These are phyloP conservation scores for Chunga burmeisteri DNA, from an alignment of 2,113 vertebrate genomes.

Conservation along the genomic window DNA sequence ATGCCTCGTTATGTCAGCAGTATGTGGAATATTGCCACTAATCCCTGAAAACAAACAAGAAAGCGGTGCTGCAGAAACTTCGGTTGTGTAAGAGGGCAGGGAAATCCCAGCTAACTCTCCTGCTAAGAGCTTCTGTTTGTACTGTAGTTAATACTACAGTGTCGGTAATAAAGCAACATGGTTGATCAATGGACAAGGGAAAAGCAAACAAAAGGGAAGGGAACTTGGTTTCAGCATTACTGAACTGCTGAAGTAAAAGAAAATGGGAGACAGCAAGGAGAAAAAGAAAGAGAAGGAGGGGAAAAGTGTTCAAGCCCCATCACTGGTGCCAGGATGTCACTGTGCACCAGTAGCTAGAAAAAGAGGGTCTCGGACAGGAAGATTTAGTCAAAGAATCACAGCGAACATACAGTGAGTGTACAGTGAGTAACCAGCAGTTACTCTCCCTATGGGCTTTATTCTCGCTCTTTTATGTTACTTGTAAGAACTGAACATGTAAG, in stretches of 20 bases:
- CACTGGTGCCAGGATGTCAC: not conserved
- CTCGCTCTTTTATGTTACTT: not conserved
- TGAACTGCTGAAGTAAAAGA: not conserved
- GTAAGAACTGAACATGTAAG: not conserved
- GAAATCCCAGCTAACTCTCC: conserved; percentile 14
- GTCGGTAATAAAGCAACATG: conserved; percentile 12
- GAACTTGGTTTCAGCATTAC: conserved; percentile 15
- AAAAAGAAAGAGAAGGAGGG: not conserved
- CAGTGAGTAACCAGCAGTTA: not conserved
- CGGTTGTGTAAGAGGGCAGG: not conserved
- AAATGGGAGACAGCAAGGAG: not conserved
- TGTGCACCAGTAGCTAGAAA: not conserved
- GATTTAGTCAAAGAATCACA: not conserved
- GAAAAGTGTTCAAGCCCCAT: not conserved
- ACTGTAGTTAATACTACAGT: conserved; percentile 28
- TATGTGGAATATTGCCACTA: conserved; percentile 47
- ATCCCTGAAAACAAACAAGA: conserved; percentile 50
- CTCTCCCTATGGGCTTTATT: not conserved
- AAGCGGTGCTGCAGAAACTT: not conserved
- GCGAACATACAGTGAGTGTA: not conserved
- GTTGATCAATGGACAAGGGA: conserved; percentile 22
- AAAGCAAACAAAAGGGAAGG: conserved; percentile 39
- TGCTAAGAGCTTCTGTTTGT: conserved; percentile 39
- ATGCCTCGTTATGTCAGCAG: conserved; percentile 31
- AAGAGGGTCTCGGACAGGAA: not conserved